These are phyloP conservation scores for Equus przewalskii DNA, from an alignment of 2,113 vertebrate genomes.

Conservation along the genomic window DNA sequence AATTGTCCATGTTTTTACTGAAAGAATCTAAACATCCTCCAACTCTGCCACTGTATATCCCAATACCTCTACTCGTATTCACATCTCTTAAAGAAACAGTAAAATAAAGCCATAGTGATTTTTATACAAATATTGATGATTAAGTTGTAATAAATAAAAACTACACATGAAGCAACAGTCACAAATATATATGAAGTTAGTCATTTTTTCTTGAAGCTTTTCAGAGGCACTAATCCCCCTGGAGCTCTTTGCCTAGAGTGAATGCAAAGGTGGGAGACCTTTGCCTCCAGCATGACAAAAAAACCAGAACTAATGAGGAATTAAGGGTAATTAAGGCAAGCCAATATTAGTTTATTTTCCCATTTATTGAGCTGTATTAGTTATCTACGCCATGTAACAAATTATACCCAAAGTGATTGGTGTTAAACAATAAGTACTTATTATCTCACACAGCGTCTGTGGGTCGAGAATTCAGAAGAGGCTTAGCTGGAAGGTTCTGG, in stretches of 20 bases:
- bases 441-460: not conserved
- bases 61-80: not conserved
- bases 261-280: slow-evolving; percentile 57
- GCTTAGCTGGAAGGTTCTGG: not conserved
- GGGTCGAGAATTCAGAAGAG: not conserved
- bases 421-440: not conserved
- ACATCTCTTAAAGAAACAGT: not conserved
- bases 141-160: slow-evolving; percentile 33
- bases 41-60: not conserved
- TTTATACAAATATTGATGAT: not conserved
- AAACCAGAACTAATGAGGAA: slow-evolving; percentile 7
- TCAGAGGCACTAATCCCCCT: slow-evolving; percentile 76
- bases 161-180: not conserved
- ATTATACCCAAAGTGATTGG: not conserved
- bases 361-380: not conserved
- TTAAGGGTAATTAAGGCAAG: not conserved
- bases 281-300: slow-evolving; percentile 21
- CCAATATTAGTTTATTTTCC: slow-evolving; percentile 31
- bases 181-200: not conserved
- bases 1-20: not conserved
- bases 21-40: not conserved
- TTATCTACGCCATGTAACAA: not conserved
- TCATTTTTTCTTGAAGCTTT: slow-evolving; percentile 60
- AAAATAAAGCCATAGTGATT: not conserved
- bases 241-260: slow-evolving; percentile 65